Percentiles rank a stretch among this genome's conserved stretches.
Evolutionary conservation across 2,888 invertebrate species (phyloP).

Genomic region (Lissocephala sabroskyi): DNA sequence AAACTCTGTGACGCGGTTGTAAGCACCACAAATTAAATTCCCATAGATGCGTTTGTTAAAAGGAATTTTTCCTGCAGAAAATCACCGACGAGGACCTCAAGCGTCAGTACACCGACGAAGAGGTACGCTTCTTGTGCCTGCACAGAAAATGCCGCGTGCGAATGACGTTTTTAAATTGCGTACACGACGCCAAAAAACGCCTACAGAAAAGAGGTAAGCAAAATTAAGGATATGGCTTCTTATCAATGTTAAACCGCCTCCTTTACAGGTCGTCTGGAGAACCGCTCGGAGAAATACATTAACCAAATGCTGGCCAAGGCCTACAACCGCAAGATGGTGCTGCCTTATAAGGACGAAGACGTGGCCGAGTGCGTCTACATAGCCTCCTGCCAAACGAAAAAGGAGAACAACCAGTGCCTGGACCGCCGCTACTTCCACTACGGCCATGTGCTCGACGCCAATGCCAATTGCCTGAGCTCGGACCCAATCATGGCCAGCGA

Average conservation of each 20-base stretch:
- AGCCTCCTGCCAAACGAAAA: constrained; percentile 24
- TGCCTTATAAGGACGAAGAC: constrained; percentile 24
- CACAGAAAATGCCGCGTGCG: constrained; percentile 32
- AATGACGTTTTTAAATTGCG: constrained; percentile 30
- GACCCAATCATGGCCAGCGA: background rate
- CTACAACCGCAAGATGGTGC: constrained; percentile 25
- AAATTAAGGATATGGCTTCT: background rate
- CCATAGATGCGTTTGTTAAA: background rate
- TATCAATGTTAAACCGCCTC: background rate
- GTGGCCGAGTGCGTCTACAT: constrained; percentile 12
- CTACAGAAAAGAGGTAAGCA: constrained; percentile 13
- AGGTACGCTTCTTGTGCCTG: constrained; percentile 24
- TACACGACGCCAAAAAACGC: constrained; percentile 38
- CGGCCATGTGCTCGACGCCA: too few species aligned
- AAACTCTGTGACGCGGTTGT: constrained; percentile 15
- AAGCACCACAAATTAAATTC: constrained; percentile 4
- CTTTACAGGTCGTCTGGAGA: constrained; percentile 18
- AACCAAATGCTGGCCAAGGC: constrained; percentile 37
- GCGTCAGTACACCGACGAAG: constrained; percentile 22
- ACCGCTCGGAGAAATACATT: constrained; percentile 26
- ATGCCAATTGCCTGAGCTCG: background rate
- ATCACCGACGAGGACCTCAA: constrained; percentile 30
- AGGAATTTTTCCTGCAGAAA: constrained; percentile 15
- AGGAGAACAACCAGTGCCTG: constrained; percentile 27
- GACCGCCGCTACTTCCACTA: constrained; percentile 21